phyloP scores from a whole-genome alignment of 2,113 vertebrate species.

The Chascanopsetta lugubris region DNA sequence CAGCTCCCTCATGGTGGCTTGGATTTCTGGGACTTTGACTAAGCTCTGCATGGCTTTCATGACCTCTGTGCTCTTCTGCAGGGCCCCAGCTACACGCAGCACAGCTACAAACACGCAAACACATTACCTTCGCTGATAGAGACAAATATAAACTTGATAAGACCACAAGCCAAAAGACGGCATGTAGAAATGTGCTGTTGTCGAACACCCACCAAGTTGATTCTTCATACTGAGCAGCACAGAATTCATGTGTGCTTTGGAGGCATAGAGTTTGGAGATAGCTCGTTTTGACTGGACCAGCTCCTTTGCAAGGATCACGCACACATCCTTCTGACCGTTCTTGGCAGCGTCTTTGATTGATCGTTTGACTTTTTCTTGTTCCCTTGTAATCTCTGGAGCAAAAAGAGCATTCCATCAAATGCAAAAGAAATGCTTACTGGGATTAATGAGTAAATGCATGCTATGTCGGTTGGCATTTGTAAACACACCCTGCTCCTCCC shows the following conservation, averaged over 20 bases:
- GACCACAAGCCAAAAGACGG: not conserved
- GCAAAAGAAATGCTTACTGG: not conserved
- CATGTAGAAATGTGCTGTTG: not conserved
- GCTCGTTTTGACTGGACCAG: slow-evolving; percentile 92
- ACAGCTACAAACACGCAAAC: slow-evolving; percentile 79
- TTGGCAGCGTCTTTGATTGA: slow-evolving; percentile 97
- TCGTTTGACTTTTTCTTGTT: slow-evolving; percentile 96
- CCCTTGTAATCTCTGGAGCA: slow-evolving; percentile 92
- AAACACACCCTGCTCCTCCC: no score
- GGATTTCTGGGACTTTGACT: slow-evolving; percentile 96
- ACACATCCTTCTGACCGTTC: slow-evolving; percentile 94
- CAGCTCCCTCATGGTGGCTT: slow-evolving; percentile 95
- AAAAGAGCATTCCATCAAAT: not conserved
- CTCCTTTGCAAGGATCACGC: slow-evolving; percentile 93
- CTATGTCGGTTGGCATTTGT: no score
- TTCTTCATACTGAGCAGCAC: slow-evolving; percentile 98
- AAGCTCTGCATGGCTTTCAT: slow-evolving; percentile 99
- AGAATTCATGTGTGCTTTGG: slow-evolving; percentile 99
- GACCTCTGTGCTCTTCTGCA: slow-evolving; percentile 98
- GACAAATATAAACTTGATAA: not conserved
- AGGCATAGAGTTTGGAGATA: slow-evolving; percentile 91
- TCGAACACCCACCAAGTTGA: slow-evolving; percentile 88
- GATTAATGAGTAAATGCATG: not conserved
- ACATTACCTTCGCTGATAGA: slow-evolving; percentile 9
- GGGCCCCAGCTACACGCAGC: slow-evolving; percentile 88